Percentiles rank a stretch among this genome's conserved stretches.
phyloP scores from a whole-genome alignment of 2,113 vertebrate species.

The Fukomys damarensis region DNA sequence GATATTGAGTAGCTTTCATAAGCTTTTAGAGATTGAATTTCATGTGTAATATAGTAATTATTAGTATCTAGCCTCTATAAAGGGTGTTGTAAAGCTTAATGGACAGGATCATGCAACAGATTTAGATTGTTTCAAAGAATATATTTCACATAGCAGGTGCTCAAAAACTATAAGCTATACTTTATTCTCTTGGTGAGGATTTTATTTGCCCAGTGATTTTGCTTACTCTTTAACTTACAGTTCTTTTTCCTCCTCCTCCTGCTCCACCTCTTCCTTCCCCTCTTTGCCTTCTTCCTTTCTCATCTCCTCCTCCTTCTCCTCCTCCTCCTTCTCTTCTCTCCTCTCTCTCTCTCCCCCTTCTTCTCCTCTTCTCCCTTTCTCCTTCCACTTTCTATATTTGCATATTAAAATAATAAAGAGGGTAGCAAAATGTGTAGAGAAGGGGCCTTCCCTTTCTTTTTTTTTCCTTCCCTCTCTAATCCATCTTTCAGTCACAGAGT shows the following conservation, averaged over 20 bases:
- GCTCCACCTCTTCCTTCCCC: too few species aligned
- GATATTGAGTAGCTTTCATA: background rate
- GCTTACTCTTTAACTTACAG: background rate
- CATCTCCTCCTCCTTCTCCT: background rate
- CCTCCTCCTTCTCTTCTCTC: too few species aligned
- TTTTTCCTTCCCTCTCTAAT: background rate
- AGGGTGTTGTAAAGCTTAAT: background rate
- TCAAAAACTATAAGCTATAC: background rate
- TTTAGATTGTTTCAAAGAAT: background rate
- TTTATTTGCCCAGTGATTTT: background rate
- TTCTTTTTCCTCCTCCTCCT: background rate
- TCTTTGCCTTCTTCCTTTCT: background rate
- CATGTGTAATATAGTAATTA: background rate
- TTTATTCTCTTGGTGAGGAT: background rate
- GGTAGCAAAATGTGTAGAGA: background rate
- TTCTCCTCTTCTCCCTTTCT: too few species aligned
- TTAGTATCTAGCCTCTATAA: background rate
- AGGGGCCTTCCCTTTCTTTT: background rate
- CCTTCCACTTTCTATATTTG: background rate
- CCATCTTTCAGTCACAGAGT: background rate
- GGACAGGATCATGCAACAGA: background rate
- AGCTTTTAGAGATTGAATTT: background rate
- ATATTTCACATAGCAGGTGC: background rate
- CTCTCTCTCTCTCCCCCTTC: fast-evolving
- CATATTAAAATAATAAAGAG: background rate